Evolutionary conservation across 2,797 vertebrate species (phyloP).

Genomic region (Squalus acanthias): DNA sequence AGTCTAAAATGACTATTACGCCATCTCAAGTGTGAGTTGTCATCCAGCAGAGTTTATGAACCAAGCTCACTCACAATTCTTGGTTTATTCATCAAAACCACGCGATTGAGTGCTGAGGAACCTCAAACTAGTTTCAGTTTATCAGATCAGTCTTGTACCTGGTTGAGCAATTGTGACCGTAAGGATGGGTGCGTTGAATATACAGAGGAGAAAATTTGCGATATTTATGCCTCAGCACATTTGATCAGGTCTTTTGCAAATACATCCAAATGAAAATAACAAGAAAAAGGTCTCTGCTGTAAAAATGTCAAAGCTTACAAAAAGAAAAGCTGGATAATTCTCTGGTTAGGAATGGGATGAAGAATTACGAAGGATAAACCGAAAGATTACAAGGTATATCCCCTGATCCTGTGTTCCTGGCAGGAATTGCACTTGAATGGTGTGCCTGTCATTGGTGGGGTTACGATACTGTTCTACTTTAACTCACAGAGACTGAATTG

Average conservation of each 20-base stretch:
- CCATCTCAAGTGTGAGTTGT: background rate
- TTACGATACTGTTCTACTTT: background rate
- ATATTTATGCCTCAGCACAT: background rate
- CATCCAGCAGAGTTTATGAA: background rate
- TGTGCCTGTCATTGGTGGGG: background rate
- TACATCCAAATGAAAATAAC: background rate
- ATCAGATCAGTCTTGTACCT: background rate
- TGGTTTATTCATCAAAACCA: background rate
- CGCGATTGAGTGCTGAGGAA: background rate
- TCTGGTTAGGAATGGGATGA: background rate
- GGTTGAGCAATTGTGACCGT: background rate
- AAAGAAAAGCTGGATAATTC: background rate
- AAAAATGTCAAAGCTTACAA: background rate
- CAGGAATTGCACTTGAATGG: background rate
- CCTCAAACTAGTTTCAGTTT: background rate
- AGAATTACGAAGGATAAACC: background rate
- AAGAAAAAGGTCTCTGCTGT: background rate
- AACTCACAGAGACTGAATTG: background rate
- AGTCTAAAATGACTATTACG: background rate
- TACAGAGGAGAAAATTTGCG: background rate
- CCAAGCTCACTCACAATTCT: background rate
- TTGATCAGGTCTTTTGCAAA: background rate
- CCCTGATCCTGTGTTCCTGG: background rate
- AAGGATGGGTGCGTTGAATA: background rate
- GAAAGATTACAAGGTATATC: background rate